Percentiles rank a stretch among this genome's conserved stretches.
Conservation (phyloP, 2,113 vertebrate genomes). For the Sinocyclocheilus rhinocerous region DNA sequence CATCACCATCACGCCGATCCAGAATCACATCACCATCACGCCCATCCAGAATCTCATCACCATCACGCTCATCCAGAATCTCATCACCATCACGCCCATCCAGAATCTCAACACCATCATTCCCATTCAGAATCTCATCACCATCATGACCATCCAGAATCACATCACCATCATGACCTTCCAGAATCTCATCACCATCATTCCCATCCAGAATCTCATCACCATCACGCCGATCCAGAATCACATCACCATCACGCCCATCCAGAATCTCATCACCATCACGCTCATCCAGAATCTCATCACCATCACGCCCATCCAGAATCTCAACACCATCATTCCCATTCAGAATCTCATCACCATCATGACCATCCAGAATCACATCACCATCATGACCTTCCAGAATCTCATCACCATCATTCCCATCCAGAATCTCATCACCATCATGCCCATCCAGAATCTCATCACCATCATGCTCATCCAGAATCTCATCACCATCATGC, state of each 20-base stretch:
- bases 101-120: conserved; percentile 17
- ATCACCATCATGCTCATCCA: not conserved
- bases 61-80: conserved; percentile 9
- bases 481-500: conserved; percentile 22
- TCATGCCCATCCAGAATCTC: not conserved
- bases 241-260: not conserved
- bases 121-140: not conserved
- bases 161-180: not conserved
- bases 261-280: conserved; percentile 18
- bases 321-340: not conserved
- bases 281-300: conserved; percentile 10
- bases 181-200: conserved; percentile 23
- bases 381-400: not conserved
- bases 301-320: conserved; percentile 42
- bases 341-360: conserved; percentile 2
- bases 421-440: not conserved
- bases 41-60: conserved; percentile 5
- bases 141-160: not conserved
- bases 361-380: not conserved
- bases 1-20: conserved; percentile 25
- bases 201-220: not conserved
- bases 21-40: not conserved
- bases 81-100: conserved; percentile 41
- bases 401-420: conserved; percentile 23
- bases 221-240: not conserved